Evolutionary conservation across 2,113 vertebrate genomes (phyloP), one percentile per base, ranked within the genome.

Genomic region (Chinchilla lanigera): DNA sequence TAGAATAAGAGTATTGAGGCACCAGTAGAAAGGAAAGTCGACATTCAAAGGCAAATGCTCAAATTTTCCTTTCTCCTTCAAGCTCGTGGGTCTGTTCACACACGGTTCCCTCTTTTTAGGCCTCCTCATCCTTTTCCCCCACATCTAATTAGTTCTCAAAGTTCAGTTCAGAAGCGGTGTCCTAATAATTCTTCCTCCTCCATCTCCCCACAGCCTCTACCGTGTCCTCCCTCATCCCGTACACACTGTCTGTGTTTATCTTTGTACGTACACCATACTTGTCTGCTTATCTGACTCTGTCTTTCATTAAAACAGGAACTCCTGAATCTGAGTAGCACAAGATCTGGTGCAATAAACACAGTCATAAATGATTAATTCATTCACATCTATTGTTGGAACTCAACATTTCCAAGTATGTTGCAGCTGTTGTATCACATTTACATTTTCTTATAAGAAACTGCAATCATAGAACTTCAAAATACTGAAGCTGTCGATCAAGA

Each of bases 381-480:
- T 65, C 69, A 71, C 13, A 2, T 69, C 52, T 69, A 6, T 80
- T 61, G 41, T 60, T 90, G 77, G n/a, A 89, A 84, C 5, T 86
- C 38, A 90, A n/a, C 5, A 90, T 63, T 78, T n/a, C 38, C 92
- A 93, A 78, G 19, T 50, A 58, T 28, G 12, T 78, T 24, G 13
- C n/a, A 97, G 50, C 7, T 94, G 38, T 92, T 90, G 24, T 26
- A n/a, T 54, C 61, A 94, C 60, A 73, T 60, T 92, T 83, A 38
- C 26, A 44, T 88, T 91, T 87, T 89, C 87, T 95, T 30, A 73
- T 73, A 75, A 90, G 80, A 73, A 91, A 95, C 17, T 67, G 47
- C 94, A 96, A 83, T 65, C 65, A 93, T 44, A 47, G 28, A 54
- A 7, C n/a, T 82, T 89, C 0, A 84, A 69, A 94, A 89, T 44